phyloP scores from a whole-genome alignment of 2,113 vertebrate genomes.

The Irena cyanogastra region DNA sequence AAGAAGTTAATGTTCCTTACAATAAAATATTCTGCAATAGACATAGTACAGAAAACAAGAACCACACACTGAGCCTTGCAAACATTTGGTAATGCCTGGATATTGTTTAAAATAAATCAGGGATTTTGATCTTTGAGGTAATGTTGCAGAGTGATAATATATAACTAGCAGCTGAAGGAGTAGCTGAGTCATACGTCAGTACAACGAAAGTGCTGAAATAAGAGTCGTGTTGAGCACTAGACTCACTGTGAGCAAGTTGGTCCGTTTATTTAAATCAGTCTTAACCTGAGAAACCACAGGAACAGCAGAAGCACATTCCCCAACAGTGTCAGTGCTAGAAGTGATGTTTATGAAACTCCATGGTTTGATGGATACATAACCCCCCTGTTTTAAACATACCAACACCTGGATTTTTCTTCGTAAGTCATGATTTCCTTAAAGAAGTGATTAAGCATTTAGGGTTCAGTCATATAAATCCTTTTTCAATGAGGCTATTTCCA shows the following conservation, averaged over 20 bases:
- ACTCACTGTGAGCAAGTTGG: not conserved
- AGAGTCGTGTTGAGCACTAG: not conserved
- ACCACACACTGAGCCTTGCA: not conserved
- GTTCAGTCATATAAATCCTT: constrained; percentile 12
- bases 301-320: not conserved
- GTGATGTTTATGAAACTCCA: not conserved
- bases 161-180: not conserved
- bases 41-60: not conserved
- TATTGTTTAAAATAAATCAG: not conserved
- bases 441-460: constrained; percentile 10
- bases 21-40: not conserved
- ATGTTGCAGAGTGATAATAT: not conserved
- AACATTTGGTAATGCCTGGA: not conserved
- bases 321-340: not conserved
- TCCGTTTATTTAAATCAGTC: constrained; percentile 6
- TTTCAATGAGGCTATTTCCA: not conserved
- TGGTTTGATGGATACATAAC: not conserved
- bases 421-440: not conserved
- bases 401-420: not conserved
- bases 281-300: not conserved
- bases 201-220: not conserved
- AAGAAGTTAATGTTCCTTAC: not conserved
- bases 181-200: not conserved
- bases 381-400: not conserved
- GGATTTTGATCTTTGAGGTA: not conserved